Base-by-base conservation (phyloP, 2,888 invertebrate species). In the Parasteatoda lunata region DNA sequence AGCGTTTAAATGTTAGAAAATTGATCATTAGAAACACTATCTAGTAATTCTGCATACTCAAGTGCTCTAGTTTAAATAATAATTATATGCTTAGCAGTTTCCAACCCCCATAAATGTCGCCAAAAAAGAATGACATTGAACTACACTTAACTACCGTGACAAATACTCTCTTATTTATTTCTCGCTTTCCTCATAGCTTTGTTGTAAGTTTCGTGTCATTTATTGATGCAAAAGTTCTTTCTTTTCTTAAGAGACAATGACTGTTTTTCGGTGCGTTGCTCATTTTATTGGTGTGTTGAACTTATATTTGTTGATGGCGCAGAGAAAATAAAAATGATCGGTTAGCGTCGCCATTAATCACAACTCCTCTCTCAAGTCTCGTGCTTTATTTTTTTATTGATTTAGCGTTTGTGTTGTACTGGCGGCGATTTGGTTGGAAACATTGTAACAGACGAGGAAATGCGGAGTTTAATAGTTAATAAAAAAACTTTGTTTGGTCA, bases 271-370 rank as follows among this genome's bases (percentile, higher is more conserved):
- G 49, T 15, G 49, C 59, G 59, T 59, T 59, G n/a, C n/a, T 59
- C 59, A 59, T 59, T 80, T 66, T 72, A 72, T 64, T 80, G 52
- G 72, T 54, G 72, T 80, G 73, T 80, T 80, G 80, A 80, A 80
- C 80, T 80, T 80, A 59, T 59, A 59, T 47, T n/a, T 66, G 70
- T 71, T 69, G 79, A 71, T 79, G 54, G 59, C 9, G 8, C 9
- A 59, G 8, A 13, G 59, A n/a, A n/a, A 59, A 59, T 13, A n/a
- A 59, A 59, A 59, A n/a, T 9, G n/a, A 59, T 59, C 59, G 59
- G 59, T 59, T 59, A 59, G 9, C n/a, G 59, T 9, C 59, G 59
- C 59, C n/a, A 13, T n/a, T 59, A 59, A 30, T 30, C 30, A 30
- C 30, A 30, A 30, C 30, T 30, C 30, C 30, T 30, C 2, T 30